These are phyloP conservation scores for Dysmachus trigonus DNA, from an alignment of 2,888 invertebrate genomes.

Conservation along the genomic window DNA sequence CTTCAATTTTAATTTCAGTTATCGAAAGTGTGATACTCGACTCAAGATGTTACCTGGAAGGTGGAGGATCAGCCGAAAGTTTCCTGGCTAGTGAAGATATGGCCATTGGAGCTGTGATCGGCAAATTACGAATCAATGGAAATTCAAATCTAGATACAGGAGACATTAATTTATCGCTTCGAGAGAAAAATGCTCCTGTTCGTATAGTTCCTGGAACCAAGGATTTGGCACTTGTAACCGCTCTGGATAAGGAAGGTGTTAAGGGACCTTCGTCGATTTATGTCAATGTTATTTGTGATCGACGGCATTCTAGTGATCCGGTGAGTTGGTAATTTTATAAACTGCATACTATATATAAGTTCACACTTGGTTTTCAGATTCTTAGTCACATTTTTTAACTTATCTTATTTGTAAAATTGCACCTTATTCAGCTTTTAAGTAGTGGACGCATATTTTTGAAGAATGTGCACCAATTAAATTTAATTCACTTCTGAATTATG, in stretches of 20 bases:
- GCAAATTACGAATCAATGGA: conserved; percentile 81
- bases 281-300: conserved; percentile 85
- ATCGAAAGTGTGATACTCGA: conserved; percentile 70
- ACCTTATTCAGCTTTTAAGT: too few relatives aligned
- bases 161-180: conserved; percentile 79
- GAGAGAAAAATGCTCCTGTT: conserved; percentile 83
- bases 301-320: conserved; percentile 80
- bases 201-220: conserved; percentile 79
- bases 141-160: conserved; percentile 77
- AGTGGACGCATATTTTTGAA: too few relatives aligned
- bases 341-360: not conserved
- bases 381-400: too few relatives aligned
- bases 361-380: too few relatives aligned
- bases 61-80: conserved; percentile 89
- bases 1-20: conserved; percentile 64
- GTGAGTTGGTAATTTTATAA: conserved; percentile 65
- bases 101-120: conserved; percentile 80
- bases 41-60: conserved; percentile 88
- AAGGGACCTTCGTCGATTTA: conserved; percentile 85
- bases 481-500: too few relatives aligned
- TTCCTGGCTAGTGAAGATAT: conserved; percentile 90
- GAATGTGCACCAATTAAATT: too few relatives aligned
- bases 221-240: conserved; percentile 79
- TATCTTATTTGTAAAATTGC: too few relatives aligned
- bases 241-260: conserved; percentile 85